phyloP scores from a whole-genome alignment of 1,140 invertebrate species.

The Dendroctonus valens region DNA sequence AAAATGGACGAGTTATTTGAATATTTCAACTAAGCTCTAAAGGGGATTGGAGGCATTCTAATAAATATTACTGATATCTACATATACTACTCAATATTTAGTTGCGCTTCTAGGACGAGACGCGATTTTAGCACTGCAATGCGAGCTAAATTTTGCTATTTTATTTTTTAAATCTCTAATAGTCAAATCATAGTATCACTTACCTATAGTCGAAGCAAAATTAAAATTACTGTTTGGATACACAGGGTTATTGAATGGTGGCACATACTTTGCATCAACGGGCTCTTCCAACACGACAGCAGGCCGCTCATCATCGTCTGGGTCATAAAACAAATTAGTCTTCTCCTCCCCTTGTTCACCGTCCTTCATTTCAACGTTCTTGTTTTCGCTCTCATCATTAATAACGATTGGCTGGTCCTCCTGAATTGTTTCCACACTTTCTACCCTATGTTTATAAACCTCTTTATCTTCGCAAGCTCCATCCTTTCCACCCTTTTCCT shows the following conservation, averaged over 20 bases:
- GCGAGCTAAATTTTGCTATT: no score
- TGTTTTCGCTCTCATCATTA: not conserved
- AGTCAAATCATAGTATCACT: conserved; percentile 10
- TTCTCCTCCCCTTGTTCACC: conserved; percentile 1
- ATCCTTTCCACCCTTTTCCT: not conserved
- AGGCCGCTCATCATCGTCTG: conserved; percentile 43
- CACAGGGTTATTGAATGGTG: conserved; percentile 50
- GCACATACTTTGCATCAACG: conserved; percentile 44
- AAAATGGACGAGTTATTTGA: no score
- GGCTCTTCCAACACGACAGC: conserved; percentile 20
- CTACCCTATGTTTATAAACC: no score
- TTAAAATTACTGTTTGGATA: conserved; percentile 49
- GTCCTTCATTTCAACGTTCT: conserved; percentile 9
- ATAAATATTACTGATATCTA: no score
- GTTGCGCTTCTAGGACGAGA: no score
- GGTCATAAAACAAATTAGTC: conserved; percentile 45
- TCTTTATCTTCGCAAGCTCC: not conserved
- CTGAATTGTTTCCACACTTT: not conserved
- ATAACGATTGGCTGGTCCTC: not conserved
- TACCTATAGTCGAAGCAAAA: conserved; percentile 48
- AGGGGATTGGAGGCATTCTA: no score
- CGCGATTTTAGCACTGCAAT: no score
- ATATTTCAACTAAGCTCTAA: no score
- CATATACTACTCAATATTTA: no score
- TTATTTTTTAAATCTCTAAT: no score